Evolutionary conservation across 1,140 invertebrate genomes (phyloP).

Genomic region (Drosophila equinoxialis): DNA sequence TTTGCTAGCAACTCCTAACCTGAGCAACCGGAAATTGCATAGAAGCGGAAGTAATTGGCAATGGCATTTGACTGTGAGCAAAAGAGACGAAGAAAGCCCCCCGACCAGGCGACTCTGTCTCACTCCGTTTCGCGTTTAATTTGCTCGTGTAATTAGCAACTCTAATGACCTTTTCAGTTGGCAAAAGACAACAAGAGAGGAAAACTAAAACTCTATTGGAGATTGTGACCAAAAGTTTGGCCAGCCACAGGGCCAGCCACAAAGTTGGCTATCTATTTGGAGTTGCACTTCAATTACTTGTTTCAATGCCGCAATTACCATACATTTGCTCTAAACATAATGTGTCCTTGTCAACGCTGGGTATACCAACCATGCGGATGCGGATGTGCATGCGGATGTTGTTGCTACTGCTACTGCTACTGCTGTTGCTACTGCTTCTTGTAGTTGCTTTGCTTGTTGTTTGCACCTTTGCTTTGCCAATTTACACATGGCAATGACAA

Average conservation of each 20-base stretch:
- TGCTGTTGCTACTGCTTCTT: conserved; percentile 26
- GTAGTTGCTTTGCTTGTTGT: conserved; percentile 62
- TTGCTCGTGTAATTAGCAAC: conserved; percentile 70
- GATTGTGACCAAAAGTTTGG: neutral
- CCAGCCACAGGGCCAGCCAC: conserved; percentile 28
- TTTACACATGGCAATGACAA: conserved; percentile 80
- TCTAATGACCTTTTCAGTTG: conserved; percentile 59
- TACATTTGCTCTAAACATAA: conserved; percentile 75
- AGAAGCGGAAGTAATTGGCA: conserved; percentile 74
- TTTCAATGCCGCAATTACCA: conserved; percentile 79
- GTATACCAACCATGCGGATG: conserved; percentile 8
- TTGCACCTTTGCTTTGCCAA: conserved; percentile 78
- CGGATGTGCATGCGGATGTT: conserved; percentile 8
- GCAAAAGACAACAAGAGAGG: neutral
- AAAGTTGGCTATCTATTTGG: conserved; percentile 56
- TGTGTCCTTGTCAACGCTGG: conserved; percentile 73
- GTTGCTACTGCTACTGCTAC: conserved; percentile 3
- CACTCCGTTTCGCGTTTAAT: conserved; percentile 29
- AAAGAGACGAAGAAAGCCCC: neutral
- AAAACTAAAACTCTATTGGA: conserved; percentile 36
- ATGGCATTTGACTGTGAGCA: conserved; percentile 35
- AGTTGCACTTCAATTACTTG: conserved; percentile 80
- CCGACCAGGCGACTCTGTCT: neutral
- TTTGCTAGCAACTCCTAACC: conserved; percentile 30
- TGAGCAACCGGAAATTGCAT: conserved; percentile 73